Evolutionary conservation across 2,888 invertebrate species (phyloP), one percentile per base, ranked within the genome.

Genomic region (Ametastegia equiseti): DNA sequence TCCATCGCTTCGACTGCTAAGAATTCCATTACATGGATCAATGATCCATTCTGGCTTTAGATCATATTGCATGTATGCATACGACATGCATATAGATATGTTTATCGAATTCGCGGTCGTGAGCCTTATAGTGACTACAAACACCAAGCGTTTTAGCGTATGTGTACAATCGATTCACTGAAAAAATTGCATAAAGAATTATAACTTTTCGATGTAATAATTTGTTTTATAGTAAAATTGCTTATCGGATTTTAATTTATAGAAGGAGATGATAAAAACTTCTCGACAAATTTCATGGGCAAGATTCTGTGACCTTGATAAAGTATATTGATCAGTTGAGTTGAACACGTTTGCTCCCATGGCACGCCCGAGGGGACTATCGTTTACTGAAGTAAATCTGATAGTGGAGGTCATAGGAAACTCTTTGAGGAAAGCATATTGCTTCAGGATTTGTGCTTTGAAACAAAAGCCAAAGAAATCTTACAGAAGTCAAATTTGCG

Each of bases 331-430:
- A n/a, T 15, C 2, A 47, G n/a, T n/a, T 1, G 71, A 71, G 54
- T 71, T 23, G 45, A 54, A 80, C 69, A 50, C 13, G 80, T 71
- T 80, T 19, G 39, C 71, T 39, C 23, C 80, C 50, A 50, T n/a
- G 15, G 23, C 23, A 27, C 42, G 45, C 71, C 71, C 47, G 71
- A 71, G 71, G 71, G 27, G 45, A 45, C n/a, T n/a, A n/a, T n/a
- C 27, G 13, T 67, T 33, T n/a, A 27, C 39, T 19, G 11, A 13
- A 30, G 30, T 30, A 33, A 47, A 27, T 30, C 71, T 36, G 65
- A 67, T 19, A 11, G 71, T 36, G 30, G 42, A 27, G 11, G 19
- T 71, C 27, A 7, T 71, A 15, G n/a, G 47, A 47, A 71, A 15
- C n/a, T 15, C 0, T 15, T 27, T 47, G 47, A n/a, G n/a, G 27